Percentiles rank a stretch among this genome's conserved stretches.
Evolutionary conservation across 2,113 vertebrate species (phyloP).

Genomic region (Mus spicilegus): DNA sequence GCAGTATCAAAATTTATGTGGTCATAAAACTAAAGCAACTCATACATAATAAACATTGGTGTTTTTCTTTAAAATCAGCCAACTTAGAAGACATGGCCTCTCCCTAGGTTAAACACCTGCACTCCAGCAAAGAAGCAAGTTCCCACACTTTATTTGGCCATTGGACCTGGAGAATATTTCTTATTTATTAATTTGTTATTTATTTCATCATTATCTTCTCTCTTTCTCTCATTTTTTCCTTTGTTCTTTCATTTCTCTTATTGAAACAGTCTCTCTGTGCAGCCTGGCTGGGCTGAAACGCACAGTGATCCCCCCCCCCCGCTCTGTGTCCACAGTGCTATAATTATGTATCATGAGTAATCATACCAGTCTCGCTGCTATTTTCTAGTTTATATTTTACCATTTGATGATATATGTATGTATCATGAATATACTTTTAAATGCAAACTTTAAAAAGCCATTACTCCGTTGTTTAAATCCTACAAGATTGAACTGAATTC

Average conservation of each 20-base stretch:
- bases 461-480: slow-evolving; percentile 4
- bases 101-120: background rate
- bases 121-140: background rate
- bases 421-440: background rate
- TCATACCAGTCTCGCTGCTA: background rate
- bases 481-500: slow-evolving; percentile 11
- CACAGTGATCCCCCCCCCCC: background rate
- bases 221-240: too few species aligned
- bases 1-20: background rate
- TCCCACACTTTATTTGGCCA: background rate
- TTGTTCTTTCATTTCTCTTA: background rate
- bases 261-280: background rate
- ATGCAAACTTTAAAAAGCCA: background rate
- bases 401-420: background rate
- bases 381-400: slow-evolving; percentile 43
- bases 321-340: too few species aligned
- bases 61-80: background rate
- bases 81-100: background rate
- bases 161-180: background rate
- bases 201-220: slow-evolving; percentile 22
- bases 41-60: background rate
- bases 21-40: slow-evolving; percentile 17
- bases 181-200: slow-evolving; percentile 37
- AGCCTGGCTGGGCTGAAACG: background rate
- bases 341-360: background rate